A percentile compares a stretch with the other conserved stretches of the same genome.
Evolutionary conservation across 2,113 vertebrate species (phyloP).

Genomic region (Xenus cinereus): DNA sequence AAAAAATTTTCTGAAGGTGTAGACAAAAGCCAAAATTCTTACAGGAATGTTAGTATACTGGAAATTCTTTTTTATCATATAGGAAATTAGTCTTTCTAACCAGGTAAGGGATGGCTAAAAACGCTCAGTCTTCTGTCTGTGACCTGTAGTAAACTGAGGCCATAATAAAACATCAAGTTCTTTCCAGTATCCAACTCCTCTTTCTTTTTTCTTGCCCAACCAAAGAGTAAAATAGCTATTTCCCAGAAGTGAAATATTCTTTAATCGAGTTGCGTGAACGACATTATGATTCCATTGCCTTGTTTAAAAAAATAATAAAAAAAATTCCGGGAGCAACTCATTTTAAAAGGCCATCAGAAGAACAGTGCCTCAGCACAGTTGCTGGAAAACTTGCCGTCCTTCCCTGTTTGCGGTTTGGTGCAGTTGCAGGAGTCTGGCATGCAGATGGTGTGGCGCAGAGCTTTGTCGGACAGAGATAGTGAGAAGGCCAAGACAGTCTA

Average conservation of each 20-base stretch:
- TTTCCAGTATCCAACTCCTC: neutral
- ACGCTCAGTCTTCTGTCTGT: neutral
- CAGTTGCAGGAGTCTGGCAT: neutral
- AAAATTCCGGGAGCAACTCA: neutral
- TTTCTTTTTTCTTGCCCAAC: neutral
- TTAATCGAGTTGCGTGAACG: neutral
- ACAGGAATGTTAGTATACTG: neutral
- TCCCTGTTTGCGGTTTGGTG: neutral
- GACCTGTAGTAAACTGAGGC: neutral
- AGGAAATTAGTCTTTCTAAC: neutral
- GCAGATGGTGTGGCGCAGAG: neutral
- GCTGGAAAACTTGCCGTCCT: neutral
- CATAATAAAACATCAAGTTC: neutral
- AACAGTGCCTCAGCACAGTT: neutral
- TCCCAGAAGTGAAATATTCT: conserved; percentile 26
- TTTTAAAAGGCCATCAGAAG: neutral
- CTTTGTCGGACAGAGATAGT: neutral
- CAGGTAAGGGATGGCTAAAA: neutral
- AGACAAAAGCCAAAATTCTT: neutral
- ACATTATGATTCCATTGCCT: neutral
- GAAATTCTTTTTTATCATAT: neutral
- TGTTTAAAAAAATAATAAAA: neutral
- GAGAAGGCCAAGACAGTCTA: neutral
- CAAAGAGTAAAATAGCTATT: neutral
- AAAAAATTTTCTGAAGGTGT: neutral